Base-by-base conservation (phyloP, 2,888 invertebrate genomes). In the Meliscaeva auricollis region DNA sequence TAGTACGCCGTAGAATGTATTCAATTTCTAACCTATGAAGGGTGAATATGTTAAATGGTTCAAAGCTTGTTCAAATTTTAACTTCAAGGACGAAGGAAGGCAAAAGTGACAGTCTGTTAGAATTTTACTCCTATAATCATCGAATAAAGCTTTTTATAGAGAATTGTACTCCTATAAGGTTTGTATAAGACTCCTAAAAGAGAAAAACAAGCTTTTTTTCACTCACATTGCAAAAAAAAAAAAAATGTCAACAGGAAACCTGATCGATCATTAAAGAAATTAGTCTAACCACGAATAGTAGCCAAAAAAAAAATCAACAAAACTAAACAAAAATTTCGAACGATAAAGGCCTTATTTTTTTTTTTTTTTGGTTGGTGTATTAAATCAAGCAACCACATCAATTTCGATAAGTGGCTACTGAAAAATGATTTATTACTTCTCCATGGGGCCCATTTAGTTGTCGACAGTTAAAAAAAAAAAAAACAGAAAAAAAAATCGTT, bases 351-450 rank as follows among this genome's bases (percentile, higher is more conserved):
- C n/a, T n/a, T n/a, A 30, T 1, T 22, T 17, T 38, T 46, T 9
- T 26, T 44, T 9, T 15, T 44, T 4, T 32, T 15, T 4, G 41
- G 44, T 30, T 44, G 11, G 46, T 41, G 64, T 30, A 74, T 60
- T 64, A 74, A 74, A 62, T 64, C 62, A 64, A 62, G 74, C 64
- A 62, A 83, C 84, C 84, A 69, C 80, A 79, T 84, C 84, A 80
- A 84, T 84, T 84, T 80, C 80, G 66, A 84, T 80, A 80, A 84
- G 84, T 84, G 84, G 84, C 75, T 72, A 72, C 70, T 50, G 30
- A 72, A 60, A 84, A 60, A 84, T 84, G 80, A 84, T 84, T 80
- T 84, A 84, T 84, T 84, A 46, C 44, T 64, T 60, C 30, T 75
- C 79, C 84, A 58, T 44, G 46, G 75, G 64, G 84, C 70, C 84